Evolutionary conservation across 2,888 invertebrate genomes (phyloP).

Genomic region (Lithosia quadra): DNA sequence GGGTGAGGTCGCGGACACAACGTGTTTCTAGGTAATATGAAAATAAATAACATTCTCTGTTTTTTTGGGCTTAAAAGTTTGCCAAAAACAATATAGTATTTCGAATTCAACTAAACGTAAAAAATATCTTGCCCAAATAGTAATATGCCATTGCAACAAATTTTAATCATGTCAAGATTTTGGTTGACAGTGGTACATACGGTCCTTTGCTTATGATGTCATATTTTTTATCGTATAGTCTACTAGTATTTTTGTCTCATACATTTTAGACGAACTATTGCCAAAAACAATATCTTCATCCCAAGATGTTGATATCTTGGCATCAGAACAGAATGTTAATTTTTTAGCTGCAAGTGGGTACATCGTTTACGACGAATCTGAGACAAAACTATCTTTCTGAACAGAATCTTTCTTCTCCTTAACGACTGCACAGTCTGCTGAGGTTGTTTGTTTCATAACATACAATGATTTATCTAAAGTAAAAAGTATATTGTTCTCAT

Average conservation of each 20-base stretch:
- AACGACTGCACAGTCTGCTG: slow-evolving; percentile 42
- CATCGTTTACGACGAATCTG: neutral
- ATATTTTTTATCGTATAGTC: too few relatives aligned
- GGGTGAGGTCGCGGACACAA: too few relatives aligned
- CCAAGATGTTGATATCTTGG: neutral
- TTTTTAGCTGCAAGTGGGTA: neutral
- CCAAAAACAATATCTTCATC: neutral
- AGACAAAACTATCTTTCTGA: neutral
- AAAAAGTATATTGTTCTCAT: slow-evolving; percentile 72
- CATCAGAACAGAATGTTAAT: neutral
- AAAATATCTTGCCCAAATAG: too few relatives aligned
- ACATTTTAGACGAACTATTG: neutral
- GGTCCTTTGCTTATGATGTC: too few relatives aligned
- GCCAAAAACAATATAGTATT: too few relatives aligned
- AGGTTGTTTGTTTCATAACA: slow-evolving; percentile 55
- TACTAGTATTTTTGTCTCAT: neutral
- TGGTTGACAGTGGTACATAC: too few relatives aligned
- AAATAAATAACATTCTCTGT: too few relatives aligned
- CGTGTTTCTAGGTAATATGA: too few relatives aligned
- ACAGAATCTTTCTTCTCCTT: neutral
- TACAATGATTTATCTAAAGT: slow-evolving; percentile 66
- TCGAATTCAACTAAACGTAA: too few relatives aligned
- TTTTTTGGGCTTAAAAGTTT: too few relatives aligned
- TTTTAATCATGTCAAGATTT: too few relatives aligned
- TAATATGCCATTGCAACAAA: too few relatives aligned